Evolutionary conservation across 2,113 vertebrate species (phyloP).

Genomic region (Thoracochromis brauschi): DNA sequence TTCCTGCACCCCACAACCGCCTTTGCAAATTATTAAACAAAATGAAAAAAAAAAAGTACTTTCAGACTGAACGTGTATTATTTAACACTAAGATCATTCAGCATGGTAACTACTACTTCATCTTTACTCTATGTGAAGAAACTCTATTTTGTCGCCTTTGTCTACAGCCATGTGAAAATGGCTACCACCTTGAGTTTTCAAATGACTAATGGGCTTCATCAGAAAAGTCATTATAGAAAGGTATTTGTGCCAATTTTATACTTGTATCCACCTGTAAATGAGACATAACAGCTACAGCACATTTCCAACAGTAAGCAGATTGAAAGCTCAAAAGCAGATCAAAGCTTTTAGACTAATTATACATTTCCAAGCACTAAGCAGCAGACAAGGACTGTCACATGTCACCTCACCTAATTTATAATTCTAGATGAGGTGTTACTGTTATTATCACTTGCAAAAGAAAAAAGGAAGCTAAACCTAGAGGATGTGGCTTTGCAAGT

Average conservation of each 20-base stretch:
- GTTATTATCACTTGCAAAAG: background rate
- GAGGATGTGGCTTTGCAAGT: background rate
- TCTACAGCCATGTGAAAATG: background rate
- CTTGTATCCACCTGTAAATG: background rate
- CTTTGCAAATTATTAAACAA: background rate
- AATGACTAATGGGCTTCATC: background rate
- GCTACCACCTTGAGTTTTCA: background rate
- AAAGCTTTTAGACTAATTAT: background rate
- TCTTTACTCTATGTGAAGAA: background rate
- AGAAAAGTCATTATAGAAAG: background rate
- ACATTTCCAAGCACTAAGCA: background rate
- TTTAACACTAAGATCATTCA: background rate
- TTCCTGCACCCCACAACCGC: background rate
- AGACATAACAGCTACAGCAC: background rate
- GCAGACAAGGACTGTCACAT: background rate
- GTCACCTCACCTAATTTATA: background rate
- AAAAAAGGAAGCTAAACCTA: background rate
- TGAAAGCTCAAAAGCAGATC: background rate
- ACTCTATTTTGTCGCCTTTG: background rate
- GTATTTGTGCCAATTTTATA: background rate
- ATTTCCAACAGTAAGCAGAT: background rate
- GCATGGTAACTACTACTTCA: background rate
- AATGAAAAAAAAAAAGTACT: background rate
- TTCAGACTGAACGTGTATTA: background rate
- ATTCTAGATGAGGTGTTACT: background rate